These are phyloP conservation scores for Odontesthes bonariensis DNA, from an alignment of 2,113 vertebrate genomes.

Conservation along the genomic window DNA sequence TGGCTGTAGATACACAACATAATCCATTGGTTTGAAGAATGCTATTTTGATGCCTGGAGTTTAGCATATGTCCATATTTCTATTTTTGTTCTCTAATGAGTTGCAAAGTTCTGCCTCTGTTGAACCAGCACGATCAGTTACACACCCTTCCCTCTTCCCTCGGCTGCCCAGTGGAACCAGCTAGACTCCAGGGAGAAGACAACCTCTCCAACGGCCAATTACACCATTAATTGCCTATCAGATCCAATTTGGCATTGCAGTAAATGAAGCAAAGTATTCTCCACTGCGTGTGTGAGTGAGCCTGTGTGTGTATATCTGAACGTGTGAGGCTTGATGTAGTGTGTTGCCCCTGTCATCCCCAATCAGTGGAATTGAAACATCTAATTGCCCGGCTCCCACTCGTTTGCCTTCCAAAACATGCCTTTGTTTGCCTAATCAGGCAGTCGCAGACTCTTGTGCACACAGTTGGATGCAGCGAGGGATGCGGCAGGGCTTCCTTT, in stretches of 20 bases:
- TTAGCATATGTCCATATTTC: not conserved
- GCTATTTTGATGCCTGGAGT: not conserved
- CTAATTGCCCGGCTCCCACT: conserved; percentile 80
- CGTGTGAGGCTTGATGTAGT: conserved; percentile 48
- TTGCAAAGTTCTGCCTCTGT: conserved; percentile 31
- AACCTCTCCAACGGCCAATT: conserved; percentile 83
- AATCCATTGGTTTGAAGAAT: no score
- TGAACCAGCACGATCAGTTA: conserved; percentile 49
- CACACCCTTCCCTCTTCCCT: conserved; percentile 58
- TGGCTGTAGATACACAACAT: no score
- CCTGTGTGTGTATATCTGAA: conserved; percentile 31
- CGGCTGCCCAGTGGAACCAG: conserved; percentile 64
- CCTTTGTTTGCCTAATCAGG: conserved; percentile 77
- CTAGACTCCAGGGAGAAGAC: conserved; percentile 75
- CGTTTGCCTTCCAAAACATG: conserved; percentile 77
- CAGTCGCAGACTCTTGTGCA: conserved; percentile 18
- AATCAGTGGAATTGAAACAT: conserved; percentile 80
- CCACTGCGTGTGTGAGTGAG: conserved; percentile 39
- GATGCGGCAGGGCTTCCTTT: conserved; percentile 10
- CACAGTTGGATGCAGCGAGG: conserved; percentile 20
- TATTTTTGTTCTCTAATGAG: conserved; percentile 24
- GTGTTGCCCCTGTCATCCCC: conserved; percentile 82
- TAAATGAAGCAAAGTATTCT: conserved; percentile 79
- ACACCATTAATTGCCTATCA: conserved; percentile 86
- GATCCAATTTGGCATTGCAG: conserved; percentile 80